Conservation (phyloP, 2,888 invertebrate genomes). For the Amiota communis region DNA sequence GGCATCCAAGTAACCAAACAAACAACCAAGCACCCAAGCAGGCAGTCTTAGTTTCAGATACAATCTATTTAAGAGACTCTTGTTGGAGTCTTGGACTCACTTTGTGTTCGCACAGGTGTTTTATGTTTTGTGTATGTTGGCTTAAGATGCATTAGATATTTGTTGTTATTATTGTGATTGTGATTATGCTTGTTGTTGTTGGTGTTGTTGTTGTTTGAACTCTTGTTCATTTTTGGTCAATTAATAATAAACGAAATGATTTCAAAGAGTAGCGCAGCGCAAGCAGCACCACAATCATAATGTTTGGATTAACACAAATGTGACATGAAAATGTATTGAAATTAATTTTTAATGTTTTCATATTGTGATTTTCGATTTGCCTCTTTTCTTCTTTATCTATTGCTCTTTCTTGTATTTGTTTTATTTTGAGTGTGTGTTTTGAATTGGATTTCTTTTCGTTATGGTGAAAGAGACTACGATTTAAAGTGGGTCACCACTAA, state of each 20-base stretch:
- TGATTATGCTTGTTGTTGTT: conserved; percentile 15
- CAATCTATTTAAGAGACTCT: too few relatives aligned
- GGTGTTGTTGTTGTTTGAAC: conserved; percentile 14
- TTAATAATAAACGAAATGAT: conserved; percentile 57
- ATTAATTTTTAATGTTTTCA: conserved; percentile 47
- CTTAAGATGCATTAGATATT: neutral
- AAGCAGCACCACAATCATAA: conserved; percentile 48
- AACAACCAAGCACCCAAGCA: too few relatives aligned
- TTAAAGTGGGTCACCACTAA: neutral
- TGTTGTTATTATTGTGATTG: neutral
- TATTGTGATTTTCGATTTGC: neutral
- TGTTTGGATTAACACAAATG: conserved; percentile 64
- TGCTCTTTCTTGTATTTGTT: neutral
- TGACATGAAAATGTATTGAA: conserved; percentile 60
- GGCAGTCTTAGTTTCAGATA: too few relatives aligned
- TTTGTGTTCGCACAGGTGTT: conserved; percentile 14
- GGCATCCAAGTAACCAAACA: too few relatives aligned
- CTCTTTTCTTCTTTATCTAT: neutral
- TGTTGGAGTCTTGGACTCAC: neutral
- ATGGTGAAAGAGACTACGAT: neutral
- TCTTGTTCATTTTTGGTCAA: conserved; percentile 50
- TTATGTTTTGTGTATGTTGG: neutral
- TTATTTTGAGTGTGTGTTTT: neutral
- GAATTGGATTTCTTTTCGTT: neutral
- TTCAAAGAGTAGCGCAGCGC: conserved; percentile 38